Conservation (phyloP, 92 coral and sea anemone species). For the Metridium senile region DNA sequence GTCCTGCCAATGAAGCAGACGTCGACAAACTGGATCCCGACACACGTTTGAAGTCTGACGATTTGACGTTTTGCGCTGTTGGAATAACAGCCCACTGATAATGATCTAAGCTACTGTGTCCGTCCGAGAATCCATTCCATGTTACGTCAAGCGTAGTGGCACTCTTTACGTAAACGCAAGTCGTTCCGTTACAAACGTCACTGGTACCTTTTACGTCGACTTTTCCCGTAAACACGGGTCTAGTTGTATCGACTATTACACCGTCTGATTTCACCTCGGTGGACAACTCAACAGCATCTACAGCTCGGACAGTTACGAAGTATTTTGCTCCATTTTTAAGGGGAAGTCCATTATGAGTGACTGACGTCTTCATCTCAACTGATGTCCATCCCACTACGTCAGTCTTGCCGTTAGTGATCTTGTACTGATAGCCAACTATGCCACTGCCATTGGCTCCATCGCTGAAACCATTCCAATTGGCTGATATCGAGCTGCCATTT, state of each 20-base stretch:
- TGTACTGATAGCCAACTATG: conserved; percentile 77
- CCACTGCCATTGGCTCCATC: conserved; percentile 94
- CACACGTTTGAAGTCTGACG: conserved; percentile 56
- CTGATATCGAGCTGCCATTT: conserved; percentile 60
- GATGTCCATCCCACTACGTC: conserved; percentile 76
- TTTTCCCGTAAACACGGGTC: conserved; percentile 84
- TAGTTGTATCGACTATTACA: conserved; percentile 74
- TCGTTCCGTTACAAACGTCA: conserved; percentile 51
- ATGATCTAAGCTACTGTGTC: conserved; percentile 71
- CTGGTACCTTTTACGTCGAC: conserved; percentile 63
- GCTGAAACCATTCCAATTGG: conserved; percentile 92
- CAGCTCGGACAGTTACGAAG: conserved; percentile 68
- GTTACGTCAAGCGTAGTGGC: conserved; percentile 51
- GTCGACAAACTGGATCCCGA: conserved; percentile 73
- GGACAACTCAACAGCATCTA: conserved; percentile 72
- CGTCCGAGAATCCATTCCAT: conserved; percentile 86
- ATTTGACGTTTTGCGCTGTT: conserved; percentile 29
- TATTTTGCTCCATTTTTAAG: conserved; percentile 69
- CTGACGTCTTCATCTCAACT: conserved; percentile 63
- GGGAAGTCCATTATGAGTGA: conserved; percentile 59
- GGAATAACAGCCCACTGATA: conserved; percentile 74
- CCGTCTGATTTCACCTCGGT: conserved; percentile 72
- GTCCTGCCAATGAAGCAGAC: conserved; percentile 57
- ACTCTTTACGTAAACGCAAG: conserved; percentile 68
- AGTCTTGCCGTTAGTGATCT: conserved; percentile 59